Base-by-base conservation (phyloP, 2,113 vertebrate genomes). In the Potamarius usumacintae region DNA sequence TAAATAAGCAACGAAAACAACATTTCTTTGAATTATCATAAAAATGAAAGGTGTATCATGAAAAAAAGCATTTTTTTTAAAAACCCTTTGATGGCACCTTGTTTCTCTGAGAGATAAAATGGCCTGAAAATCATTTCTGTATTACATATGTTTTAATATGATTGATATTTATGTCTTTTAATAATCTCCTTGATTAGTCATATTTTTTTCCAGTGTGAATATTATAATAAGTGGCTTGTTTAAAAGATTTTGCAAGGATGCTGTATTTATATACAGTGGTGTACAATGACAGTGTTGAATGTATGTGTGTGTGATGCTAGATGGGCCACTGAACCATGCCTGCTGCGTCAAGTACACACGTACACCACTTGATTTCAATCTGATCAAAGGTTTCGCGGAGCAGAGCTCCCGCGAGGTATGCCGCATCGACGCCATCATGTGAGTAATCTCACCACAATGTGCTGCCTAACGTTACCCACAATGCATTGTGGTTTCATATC, bases 391-490 rank as follows among this genome's bases (percentile, higher is more conserved):
- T 83, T 94, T 87, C 90, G 90, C 87, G 6, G 91, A 92, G 78
- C 94, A 95, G 91, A 90, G 74, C 27, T 30, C 65, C 30, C 6
- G 0, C 1, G 94, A 94, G 87, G 89, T 92, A 82, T 96, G 96
- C 34, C 90, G 90, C 86, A 94, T 95, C 3, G 88, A 94, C 1
- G 95, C 95, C 0, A 92, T 96, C 92, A 94, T 96, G 96, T 96
- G 93, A 95, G 96, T 90, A 74, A 78, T 12, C 63, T 63, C n/a
- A 85, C 87, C 87, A 48, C 89, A 89, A 22, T 15, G 25, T 87
- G 58, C 67, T 30, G 77, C 34, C 34, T 18, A 78, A 9, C 27
- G 15, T 62, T 48, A 83, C 85, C 77, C 83, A 90, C 84, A 88
- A 60, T 50, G 58, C 65, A 53, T 25, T 78, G 88, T 72, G 87